phyloP scores from a whole-genome alignment of 2,888 invertebrate species.

The Dynastes hyllus region DNA sequence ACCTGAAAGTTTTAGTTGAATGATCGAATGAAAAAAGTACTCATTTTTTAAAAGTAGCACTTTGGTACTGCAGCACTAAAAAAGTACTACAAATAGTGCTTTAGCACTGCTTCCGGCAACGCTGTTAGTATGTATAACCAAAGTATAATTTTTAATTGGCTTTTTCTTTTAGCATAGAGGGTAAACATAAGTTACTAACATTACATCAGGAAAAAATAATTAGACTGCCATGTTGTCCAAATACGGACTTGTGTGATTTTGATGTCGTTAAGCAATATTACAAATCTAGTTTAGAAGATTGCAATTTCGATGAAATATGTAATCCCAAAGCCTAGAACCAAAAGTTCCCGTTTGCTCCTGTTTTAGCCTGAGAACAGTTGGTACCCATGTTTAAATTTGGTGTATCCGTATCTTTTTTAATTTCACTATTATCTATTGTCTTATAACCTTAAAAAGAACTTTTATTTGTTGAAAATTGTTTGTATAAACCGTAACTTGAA shows the following conservation, averaged over 20 bases:
- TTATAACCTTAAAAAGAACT: background rate
- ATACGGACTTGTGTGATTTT: slow-evolving; percentile 78
- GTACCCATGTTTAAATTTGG: too few relatives aligned
- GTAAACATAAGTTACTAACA: slow-evolving; percentile 75
- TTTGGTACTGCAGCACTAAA: too few relatives aligned
- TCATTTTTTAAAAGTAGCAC: too few relatives aligned
- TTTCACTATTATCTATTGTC: background rate
- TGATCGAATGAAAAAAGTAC: too few relatives aligned
- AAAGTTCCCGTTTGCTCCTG: too few relatives aligned
- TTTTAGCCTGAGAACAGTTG: too few relatives aligned
- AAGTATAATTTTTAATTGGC: background rate
- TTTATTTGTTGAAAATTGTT: background rate
- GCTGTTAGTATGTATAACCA: background rate
- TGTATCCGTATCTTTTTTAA: background rate
- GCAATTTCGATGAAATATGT: slow-evolving; percentile 82
- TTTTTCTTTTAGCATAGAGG: slow-evolving; percentile 51
- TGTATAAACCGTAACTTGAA: too few relatives aligned
- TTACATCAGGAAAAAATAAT: slow-evolving; percentile 85
- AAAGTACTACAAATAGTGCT: too few relatives aligned
- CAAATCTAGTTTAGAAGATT: slow-evolving; percentile 76
- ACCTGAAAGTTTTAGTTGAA: too few relatives aligned
- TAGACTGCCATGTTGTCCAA: slow-evolving; percentile 79
- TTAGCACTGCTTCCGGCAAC: too few relatives aligned
- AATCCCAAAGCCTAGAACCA: slow-evolving; percentile 53
- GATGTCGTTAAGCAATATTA: slow-evolving; percentile 75